A percentile compares a stretch with the other conserved stretches of the same genome.
Evolutionary conservation across 2,113 vertebrate species (phyloP).

Genomic region (Cranoglanis bouderius): DNA sequence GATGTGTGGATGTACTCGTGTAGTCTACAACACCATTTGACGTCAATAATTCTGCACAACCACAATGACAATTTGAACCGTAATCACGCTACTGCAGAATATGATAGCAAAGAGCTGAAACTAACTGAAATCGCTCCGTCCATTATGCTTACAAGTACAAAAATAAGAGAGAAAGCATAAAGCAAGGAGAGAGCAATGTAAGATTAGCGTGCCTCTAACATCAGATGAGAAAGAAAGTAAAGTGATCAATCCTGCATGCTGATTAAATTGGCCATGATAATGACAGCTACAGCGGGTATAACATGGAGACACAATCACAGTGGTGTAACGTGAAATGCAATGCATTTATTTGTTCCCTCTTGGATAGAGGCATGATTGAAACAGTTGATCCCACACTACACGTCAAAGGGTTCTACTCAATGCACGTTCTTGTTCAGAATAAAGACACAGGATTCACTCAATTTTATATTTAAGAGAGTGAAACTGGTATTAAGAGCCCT

Average conservation of each 20-base stretch:
- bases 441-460: not conserved
- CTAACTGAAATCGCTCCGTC: not conserved
- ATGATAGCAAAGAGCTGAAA: not conserved
- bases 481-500: not conserved
- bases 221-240: not conserved
- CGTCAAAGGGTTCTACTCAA: not conserved
- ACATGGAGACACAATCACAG: not conserved
- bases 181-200: not conserved
- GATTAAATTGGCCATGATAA: too few relatives aligned
- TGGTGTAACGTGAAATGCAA: not conserved
- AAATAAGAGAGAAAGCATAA: not conserved
- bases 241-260: not conserved
- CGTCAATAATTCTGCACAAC: not conserved
- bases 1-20: too few relatives aligned
- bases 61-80: not conserved
- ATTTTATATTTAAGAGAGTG: not conserved
- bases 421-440: not conserved
- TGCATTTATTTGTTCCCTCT: not conserved
- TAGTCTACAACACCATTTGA: not conserved
- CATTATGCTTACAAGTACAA: not conserved
- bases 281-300: not conserved
- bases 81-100: not conserved
- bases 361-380: not conserved
- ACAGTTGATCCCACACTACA: not conserved
- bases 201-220: not conserved